Conservation (phyloP, 2,797 vertebrate species). For the Podargus strigoides region DNA sequence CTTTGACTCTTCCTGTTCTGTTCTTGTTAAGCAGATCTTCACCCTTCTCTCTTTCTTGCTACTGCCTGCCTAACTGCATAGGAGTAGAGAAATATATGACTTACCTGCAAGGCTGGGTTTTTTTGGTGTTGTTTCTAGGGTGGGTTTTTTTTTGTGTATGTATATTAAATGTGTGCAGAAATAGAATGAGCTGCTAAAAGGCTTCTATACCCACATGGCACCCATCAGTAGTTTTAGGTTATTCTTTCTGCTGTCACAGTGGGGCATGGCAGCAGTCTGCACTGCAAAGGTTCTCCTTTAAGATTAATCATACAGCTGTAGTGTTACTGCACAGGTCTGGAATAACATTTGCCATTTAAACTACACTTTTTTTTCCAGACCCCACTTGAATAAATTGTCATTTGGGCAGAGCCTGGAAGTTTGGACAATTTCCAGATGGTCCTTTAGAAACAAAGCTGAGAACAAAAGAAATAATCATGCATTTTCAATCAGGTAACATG, state of each 20-base stretch:
- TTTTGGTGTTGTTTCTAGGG: no score
- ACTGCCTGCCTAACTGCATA: neutral
- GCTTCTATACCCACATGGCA: neutral
- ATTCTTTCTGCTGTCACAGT: neutral
- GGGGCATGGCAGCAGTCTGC: neutral
- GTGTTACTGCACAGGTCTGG: neutral
- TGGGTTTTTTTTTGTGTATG: no score
- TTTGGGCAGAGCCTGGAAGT: neutral
- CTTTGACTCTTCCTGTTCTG: neutral
- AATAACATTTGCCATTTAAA: neutral
- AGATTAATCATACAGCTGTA: neutral
- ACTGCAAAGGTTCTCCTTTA: neutral
- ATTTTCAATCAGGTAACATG: neutral
- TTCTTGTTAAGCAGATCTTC: neutral
- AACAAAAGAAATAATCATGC: neutral
- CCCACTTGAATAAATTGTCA: neutral
- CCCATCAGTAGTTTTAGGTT: neutral
- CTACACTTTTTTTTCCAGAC: neutral
- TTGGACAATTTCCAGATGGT: neutral
- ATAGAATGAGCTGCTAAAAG: neutral
- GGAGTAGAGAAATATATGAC: neutral
- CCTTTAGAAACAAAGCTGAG: neutral
- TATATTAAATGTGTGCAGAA: neutral
- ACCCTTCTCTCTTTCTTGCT: neutral
- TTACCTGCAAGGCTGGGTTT: neutral